Percentiles rank a stretch among this genome's conserved stretches.
phyloP scores from a whole-genome alignment of 2,113 vertebrate species.

The Anthoscopus minutus region DNA sequence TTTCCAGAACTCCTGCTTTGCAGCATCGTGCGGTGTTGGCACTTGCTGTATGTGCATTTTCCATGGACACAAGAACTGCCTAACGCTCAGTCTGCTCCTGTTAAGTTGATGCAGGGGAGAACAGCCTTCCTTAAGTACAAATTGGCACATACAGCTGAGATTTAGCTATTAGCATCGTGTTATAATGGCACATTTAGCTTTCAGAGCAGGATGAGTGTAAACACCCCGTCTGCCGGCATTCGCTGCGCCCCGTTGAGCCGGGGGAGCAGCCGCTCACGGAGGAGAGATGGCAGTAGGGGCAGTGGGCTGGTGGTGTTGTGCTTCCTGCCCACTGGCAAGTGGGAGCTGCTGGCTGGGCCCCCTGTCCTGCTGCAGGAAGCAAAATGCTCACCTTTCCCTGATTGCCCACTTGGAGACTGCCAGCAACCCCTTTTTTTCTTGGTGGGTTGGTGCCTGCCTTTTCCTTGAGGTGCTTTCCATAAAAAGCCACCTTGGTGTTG shows the following conservation, averaged over 20 bases:
- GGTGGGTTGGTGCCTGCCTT: neutral
- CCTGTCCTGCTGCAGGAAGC: neutral
- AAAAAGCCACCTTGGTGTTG: neutral
- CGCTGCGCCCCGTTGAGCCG: neutral
- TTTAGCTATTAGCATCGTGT: conserved; percentile 28
- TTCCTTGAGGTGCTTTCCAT: neutral
- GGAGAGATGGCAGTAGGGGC: neutral
- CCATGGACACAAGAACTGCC: fast-evolving
- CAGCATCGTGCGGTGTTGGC: neutral
- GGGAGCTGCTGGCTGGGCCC: neutral
- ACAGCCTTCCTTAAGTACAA: neutral
- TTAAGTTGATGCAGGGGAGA: neutral
- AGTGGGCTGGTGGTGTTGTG: neutral
- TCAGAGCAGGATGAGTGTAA: neutral
- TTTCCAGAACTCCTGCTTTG: conserved; percentile 1
- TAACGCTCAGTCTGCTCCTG: neutral
- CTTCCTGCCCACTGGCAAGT: neutral
- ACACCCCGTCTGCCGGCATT: neutral
- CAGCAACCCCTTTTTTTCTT: neutral
- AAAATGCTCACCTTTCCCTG: neutral
- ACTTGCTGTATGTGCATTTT: neutral
- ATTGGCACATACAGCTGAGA: neutral
- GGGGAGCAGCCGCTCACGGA: fast-evolving
- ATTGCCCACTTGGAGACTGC: neutral
- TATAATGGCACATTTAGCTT: conserved; percentile 24